Evolutionary conservation across 2,888 invertebrate species (phyloP).

Genomic region (Phyllotreta striolata): DNA sequence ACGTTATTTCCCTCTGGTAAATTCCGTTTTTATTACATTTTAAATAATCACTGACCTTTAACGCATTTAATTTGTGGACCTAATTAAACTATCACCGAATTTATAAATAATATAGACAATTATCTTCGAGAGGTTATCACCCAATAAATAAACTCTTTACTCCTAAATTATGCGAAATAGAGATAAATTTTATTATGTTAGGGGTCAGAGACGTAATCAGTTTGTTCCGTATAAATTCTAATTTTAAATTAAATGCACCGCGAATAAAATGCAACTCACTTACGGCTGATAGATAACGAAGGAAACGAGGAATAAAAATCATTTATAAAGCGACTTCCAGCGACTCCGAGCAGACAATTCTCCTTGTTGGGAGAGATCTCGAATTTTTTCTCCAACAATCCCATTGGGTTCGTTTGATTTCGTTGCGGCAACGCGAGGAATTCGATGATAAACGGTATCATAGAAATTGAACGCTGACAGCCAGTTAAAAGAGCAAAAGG

Average conservation of each 20-base stretch:
- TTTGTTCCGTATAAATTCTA: background rate
- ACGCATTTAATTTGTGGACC: background rate
- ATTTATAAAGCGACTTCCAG: no score
- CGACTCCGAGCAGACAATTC: no score
- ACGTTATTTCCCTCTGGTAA: no score
- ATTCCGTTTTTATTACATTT: no score
- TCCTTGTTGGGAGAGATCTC: background rate
- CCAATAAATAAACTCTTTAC: slow-evolving; percentile 12
- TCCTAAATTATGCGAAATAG: no score
- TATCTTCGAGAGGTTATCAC: slow-evolving; percentile 23
- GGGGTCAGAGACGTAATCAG: background rate
- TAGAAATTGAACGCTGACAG: slow-evolving; percentile 23
- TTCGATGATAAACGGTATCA: slow-evolving; percentile 23
- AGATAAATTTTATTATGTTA: slow-evolving; percentile 14
- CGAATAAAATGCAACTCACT: no score
- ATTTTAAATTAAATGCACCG: no score
- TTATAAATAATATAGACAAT: slow-evolving; percentile 1
- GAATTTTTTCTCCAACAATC: background rate
- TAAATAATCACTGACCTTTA: background rate
- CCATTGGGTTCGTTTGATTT: background rate
- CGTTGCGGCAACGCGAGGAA: slow-evolving; percentile 7
- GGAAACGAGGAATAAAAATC: no score
- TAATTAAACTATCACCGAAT: slow-evolving; percentile 9
- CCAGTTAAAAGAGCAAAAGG: slow-evolving; percentile 6
- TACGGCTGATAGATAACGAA: no score